Base-by-base conservation (phyloP, 2,888 invertebrate genomes). In the Tiliacea aurago region DNA sequence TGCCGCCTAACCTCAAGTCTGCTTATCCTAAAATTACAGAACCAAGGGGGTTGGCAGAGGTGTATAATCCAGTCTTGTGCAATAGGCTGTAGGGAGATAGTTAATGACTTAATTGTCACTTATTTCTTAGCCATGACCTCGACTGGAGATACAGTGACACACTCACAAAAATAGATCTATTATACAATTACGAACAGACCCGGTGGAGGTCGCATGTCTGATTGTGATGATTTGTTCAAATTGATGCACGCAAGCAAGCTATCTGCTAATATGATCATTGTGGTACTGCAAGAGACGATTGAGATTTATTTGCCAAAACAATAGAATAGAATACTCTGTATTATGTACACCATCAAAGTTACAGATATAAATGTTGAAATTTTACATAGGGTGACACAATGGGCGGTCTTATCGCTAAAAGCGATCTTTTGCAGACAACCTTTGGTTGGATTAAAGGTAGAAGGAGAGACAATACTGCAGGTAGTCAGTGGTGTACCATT, bases 111-210 rank as follows among this genome's bases (percentile, higher is more conserved):
- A n/a, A 51, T 51, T n/a, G 49, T n/a, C 49, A n/a, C 51, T 51
- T 51, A 11, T n/a, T n/a, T 51, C 51, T 11, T 51, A 51, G n/a
- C n/a, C 9, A 9, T 41, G 41, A 56, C 55, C 56, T 73, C 13
- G 59, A 41, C 43, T 15, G 6, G 2, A 33, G 33, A 13, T 49
- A n/a, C 28, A 59, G 67, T 78, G 81, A 75, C 81, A 78, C 68
- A 66, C 58, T 69, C 7, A 53, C 51, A 11, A 28, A 62, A 80
- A 80, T 74, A 80, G 45, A 45, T 53, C 80, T 41, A 80, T 81
- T 67, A 63, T n/a, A 53, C 76, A 76, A 81, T 81, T 68, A 76
- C 63, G n/a, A 53, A 47, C 11, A 20, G 0, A 53, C 75, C 80
- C 49, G 49, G 20, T 49, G 43, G 53, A 63, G 74, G 81, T 78